Evolutionary conservation across 1,140 invertebrate genomes (phyloP).

Genomic region (Formica selysi): DNA sequence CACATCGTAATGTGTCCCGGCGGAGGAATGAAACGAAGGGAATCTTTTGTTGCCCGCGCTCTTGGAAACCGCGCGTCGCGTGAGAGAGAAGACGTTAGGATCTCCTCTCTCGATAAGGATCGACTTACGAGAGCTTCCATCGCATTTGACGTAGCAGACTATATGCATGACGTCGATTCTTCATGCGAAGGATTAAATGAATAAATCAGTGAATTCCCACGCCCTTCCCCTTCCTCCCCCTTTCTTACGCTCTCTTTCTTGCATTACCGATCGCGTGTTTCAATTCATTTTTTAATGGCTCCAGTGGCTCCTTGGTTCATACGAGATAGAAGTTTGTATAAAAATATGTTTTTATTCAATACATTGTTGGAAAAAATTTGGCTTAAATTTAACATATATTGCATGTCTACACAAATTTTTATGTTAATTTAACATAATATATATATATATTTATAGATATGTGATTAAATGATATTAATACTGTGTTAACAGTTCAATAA

Average conservation of each 20-base stretch:
- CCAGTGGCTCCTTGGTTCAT: not conserved
- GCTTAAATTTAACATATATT: too few relatives aligned
- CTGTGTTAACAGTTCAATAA: too few relatives aligned
- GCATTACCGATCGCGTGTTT: not conserved
- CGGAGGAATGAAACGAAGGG: constrained; percentile 8
- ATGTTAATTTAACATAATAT: too few relatives aligned
- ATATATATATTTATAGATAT: too few relatives aligned
- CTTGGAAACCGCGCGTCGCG: constrained; percentile 59
- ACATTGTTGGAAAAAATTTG: too few relatives aligned
- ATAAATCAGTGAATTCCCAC: constrained; percentile 50
- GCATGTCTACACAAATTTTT: too few relatives aligned
- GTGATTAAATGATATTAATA: too few relatives aligned
- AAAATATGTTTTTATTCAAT: not conserved
- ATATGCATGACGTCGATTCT: constrained; percentile 39
- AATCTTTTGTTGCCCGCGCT: constrained; percentile 14
- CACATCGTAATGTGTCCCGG: constrained; percentile 69
- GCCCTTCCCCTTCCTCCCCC: not conserved
- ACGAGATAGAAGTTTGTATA: not conserved
- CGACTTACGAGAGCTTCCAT: constrained; percentile 73
- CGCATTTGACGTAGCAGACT: constrained; percentile 44
- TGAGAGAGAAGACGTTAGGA: constrained; percentile 73
- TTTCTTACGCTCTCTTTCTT: too few relatives aligned
- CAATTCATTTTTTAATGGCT: not conserved
- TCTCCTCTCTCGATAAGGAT: constrained; percentile 63
- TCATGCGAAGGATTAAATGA: constrained; percentile 20